Conservation (phyloP, 2,113 vertebrate species). For the Zingel zingel region DNA sequence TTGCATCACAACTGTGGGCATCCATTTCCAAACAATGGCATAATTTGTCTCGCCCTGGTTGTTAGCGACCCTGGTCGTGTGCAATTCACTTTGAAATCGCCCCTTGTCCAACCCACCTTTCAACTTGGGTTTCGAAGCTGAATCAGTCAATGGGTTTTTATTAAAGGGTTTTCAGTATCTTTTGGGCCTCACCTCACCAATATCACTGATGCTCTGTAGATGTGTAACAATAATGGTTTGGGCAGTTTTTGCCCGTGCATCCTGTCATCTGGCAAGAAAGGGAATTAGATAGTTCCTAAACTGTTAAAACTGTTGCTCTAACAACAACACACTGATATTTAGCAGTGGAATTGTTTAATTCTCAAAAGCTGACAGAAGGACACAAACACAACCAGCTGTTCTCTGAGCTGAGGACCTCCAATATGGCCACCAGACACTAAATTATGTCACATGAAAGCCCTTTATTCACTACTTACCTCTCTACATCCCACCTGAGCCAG, state of each 20-base stretch:
- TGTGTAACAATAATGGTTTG: background rate
- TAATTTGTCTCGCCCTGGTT: too few species aligned
- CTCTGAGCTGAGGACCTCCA: background rate
- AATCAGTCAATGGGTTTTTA: background rate
- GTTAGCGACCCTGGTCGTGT: too few species aligned
- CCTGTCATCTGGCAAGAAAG: background rate
- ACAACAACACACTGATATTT: background rate
- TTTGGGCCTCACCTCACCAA: background rate
- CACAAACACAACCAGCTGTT: slow-evolving; percentile 3
- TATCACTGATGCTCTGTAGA: background rate
- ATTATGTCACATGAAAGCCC: slow-evolving; percentile 49
- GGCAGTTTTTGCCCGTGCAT: background rate
- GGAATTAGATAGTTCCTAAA: background rate
- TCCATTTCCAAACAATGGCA: too few species aligned
- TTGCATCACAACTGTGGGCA: too few species aligned
- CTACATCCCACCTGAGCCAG: slow-evolving; percentile 44
- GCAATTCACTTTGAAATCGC: too few species aligned
- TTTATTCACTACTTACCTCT: slow-evolving; percentile 43
- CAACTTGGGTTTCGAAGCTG: too few species aligned
- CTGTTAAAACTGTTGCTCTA: background rate
- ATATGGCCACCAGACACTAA: slow-evolving; percentile 40
- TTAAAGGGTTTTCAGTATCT: background rate
- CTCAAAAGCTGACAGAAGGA: background rate
- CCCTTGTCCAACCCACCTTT: too few species aligned
- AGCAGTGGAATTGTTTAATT: background rate